phyloP scores from a whole-genome alignment of 1,140 invertebrate species.

The Papilio polyxenes region DNA sequence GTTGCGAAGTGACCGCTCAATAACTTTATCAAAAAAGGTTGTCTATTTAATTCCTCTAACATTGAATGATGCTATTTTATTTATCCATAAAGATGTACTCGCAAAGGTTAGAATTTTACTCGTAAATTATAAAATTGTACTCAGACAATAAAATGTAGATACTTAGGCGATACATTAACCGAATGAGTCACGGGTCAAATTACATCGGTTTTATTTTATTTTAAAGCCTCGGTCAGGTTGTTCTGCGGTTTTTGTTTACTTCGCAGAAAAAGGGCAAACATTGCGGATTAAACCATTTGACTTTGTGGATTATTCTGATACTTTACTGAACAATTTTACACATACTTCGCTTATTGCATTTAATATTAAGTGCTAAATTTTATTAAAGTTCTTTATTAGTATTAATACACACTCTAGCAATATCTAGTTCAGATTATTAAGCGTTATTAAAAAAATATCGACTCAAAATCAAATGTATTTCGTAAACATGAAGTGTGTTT shows the following conservation, averaged over 20 bases:
- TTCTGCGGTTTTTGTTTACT: slow-evolving; percentile 36
- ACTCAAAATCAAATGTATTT: too few species aligned
- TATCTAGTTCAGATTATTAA: too few species aligned
- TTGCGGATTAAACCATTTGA: slow-evolving; percentile 34
- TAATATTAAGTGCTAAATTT: not conserved
- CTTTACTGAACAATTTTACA: slow-evolving; percentile 22
- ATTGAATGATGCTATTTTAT: not conserved
- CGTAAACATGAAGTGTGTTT: too few species aligned
- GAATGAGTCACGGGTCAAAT: slow-evolving; percentile 31
- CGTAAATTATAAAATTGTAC: not conserved
- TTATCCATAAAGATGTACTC: not conserved
- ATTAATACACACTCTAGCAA: not conserved
- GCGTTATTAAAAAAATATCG: too few species aligned
- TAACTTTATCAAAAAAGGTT: too few species aligned
- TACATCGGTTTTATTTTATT: slow-evolving; percentile 36
- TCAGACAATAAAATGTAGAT: slow-evolving; percentile 6
- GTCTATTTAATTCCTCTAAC: too few species aligned
- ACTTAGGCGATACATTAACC: slow-evolving; percentile 13
- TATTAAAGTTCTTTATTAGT: not conserved
- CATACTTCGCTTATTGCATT: not conserved
- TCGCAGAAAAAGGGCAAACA: slow-evolving; percentile 31
- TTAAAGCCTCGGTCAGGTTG: slow-evolving; percentile 19
- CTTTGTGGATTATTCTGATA: slow-evolving; percentile 26
- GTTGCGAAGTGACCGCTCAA: too few species aligned
- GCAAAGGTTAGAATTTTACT: not conserved